phyloP scores from a whole-genome alignment of 2,888 invertebrate species.

The Asteroscopus sphinx region DNA sequence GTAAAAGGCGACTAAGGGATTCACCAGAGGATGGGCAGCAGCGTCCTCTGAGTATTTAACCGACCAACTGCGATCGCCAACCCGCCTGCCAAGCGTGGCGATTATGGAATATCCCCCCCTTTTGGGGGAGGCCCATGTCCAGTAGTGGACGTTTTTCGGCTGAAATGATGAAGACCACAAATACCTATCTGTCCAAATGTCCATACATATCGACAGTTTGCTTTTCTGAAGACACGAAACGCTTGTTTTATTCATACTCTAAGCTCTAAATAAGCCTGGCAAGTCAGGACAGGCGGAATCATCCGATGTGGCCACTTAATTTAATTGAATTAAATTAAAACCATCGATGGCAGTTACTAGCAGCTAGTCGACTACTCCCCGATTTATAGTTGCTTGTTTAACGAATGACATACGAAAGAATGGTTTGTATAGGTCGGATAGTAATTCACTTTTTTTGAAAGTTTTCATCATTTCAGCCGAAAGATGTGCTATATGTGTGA shows the following conservation, averaged over 20 bases:
- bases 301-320: slow-evolving; percentile 77
- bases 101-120: too few species aligned
- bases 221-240: background rate
- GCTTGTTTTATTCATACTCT: slow-evolving; percentile 32
- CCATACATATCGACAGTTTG: too few species aligned
- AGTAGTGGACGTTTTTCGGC: too few species aligned
- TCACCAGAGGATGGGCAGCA: too few species aligned
- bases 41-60: too few species aligned
- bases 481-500: too few species aligned
- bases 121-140: too few species aligned
- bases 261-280: slow-evolving; percentile 56
- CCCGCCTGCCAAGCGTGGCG: too few species aligned
- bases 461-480: background rate
- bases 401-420: slow-evolving; percentile 17
- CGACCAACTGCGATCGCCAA: too few species aligned
- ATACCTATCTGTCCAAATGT: too few species aligned
- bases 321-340: slow-evolving; percentile 86
- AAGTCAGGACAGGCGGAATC: slow-evolving; percentile 61
- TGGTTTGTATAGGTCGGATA: background rate
- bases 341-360: slow-evolving; percentile 68
- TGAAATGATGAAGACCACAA: too few species aligned
- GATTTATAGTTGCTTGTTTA: slow-evolving; percentile 47
- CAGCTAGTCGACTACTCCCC: slow-evolving; percentile 38
- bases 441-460: background rate
- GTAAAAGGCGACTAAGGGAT: too few species aligned